Evolutionary conservation across 1,140 invertebrate genomes (phyloP).

Genomic region (Stegodyphus dumicola): DNA sequence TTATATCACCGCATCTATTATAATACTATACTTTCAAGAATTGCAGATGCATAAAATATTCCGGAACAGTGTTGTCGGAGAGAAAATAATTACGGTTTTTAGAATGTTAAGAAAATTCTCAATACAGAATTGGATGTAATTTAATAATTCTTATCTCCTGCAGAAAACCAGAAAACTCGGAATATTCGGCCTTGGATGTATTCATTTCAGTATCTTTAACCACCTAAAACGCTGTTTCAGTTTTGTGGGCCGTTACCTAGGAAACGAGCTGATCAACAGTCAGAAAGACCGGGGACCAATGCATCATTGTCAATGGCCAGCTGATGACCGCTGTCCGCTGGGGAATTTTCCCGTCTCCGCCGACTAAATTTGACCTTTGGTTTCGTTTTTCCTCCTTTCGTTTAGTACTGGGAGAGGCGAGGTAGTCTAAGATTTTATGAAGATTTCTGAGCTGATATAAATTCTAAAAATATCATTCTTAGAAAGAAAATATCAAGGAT

Average conservation of each 20-base stretch:
- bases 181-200: background rate
- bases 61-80: too few species aligned
- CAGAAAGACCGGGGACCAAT: conserved; percentile 53
- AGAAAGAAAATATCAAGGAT: too few species aligned
- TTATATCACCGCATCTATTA: too few species aligned
- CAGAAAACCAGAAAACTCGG: background rate
- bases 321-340: conserved; percentile 55
- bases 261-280: conserved; percentile 53
- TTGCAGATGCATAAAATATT: too few species aligned
- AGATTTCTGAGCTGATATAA: too few species aligned
- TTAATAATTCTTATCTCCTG: too few species aligned
- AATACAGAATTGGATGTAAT: too few species aligned
- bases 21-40: too few species aligned
- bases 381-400: conserved; percentile 41
- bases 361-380: conserved; percentile 51
- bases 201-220: conserved; percentile 23
- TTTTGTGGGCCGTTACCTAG: conserved; percentile 28
- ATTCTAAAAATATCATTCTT: too few species aligned
- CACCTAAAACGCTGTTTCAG: conserved; percentile 54
- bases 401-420: background rate
- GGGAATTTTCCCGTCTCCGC: conserved; percentile 48
- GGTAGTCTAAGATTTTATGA: too few species aligned
- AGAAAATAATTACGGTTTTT: too few species aligned
- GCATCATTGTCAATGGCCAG: conserved; percentile 57
- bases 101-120: too few species aligned